Evolutionary conservation across 1,140 invertebrate genomes (phyloP).

Genomic region (Rhizoglyphus robini): DNA sequence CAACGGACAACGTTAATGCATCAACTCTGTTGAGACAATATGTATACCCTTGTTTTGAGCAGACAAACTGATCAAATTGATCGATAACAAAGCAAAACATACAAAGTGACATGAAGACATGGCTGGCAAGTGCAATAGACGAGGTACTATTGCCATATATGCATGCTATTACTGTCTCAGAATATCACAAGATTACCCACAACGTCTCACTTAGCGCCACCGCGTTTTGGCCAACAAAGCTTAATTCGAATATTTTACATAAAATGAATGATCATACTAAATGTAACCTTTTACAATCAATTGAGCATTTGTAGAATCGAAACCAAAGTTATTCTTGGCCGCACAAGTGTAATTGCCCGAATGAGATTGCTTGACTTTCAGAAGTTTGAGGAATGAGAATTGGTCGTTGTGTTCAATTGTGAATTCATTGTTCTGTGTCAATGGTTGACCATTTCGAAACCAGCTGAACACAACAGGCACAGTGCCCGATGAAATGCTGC

Average conservation of each 20-base stretch:
- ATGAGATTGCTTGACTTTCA: background rate
- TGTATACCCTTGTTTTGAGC: background rate
- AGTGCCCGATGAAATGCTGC: background rate
- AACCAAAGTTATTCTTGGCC: slow-evolving; percentile 71
- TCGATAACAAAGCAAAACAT: background rate
- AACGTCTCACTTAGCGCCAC: background rate
- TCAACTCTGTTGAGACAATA: too few relatives aligned
- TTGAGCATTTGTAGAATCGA: slow-evolving; percentile 76
- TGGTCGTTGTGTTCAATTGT: background rate
- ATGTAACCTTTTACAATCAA: slow-evolving; percentile 68
- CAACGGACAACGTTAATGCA: too few relatives aligned
- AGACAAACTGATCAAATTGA: background rate
- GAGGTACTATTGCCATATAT: too few relatives aligned
- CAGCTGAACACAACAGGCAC: background rate
- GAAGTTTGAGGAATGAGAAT: background rate
- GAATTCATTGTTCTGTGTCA: background rate
- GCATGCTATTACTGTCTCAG: too few relatives aligned
- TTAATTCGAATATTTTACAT: slow-evolving; percentile 4
- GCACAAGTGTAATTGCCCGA: slow-evolving; percentile 55
- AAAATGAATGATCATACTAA: slow-evolving; percentile 13
- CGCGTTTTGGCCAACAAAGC: slow-evolving; percentile 18
- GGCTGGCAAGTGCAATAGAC: background rate
- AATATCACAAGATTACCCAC: too few relatives aligned
- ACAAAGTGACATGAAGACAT: background rate
- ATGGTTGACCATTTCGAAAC: background rate